Evolutionary conservation across 2,113 vertebrate species (phyloP).

Genomic region (Gambusia holbrooki): DNA sequence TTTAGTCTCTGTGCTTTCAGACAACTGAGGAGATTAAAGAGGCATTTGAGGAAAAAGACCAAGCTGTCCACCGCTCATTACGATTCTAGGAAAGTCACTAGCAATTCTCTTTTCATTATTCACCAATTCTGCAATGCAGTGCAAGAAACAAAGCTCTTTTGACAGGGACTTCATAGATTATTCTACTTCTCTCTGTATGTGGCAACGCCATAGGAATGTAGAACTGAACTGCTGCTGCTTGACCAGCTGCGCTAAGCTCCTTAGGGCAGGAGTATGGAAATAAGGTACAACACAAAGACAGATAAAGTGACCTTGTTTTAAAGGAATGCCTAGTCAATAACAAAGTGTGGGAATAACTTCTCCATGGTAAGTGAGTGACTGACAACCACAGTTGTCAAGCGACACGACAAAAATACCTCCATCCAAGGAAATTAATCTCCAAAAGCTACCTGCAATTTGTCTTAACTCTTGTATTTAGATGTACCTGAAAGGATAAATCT

Average conservation of each 20-base stretch:
- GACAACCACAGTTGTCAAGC: not conserved
- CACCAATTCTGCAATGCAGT: conserved; percentile 26
- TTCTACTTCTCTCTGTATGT: conserved; percentile 12
- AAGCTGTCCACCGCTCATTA: conserved; percentile 56
- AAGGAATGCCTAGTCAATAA: not conserved
- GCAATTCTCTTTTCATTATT: conserved; percentile 35
- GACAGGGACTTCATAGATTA: conserved; percentile 38
- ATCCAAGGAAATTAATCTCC: no score
- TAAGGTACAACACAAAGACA: conserved; percentile 26
- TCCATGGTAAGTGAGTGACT: conserved; percentile 12
- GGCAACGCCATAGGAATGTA: conserved; percentile 4
- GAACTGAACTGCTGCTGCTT: conserved; percentile 34
- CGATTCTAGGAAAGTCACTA: conserved; percentile 50
- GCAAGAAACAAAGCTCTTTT: conserved; percentile 19
- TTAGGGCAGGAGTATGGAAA: conserved; percentile 57
- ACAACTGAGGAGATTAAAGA: conserved; percentile 60
- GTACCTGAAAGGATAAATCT: not conserved
- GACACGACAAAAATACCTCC: not conserved
- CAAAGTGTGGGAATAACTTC: not conserved
- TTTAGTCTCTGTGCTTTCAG: conserved; percentile 41
- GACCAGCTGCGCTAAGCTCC: conserved; percentile 48
- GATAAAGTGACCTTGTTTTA: not conserved
- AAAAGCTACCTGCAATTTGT: no score
- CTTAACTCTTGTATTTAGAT: not conserved
- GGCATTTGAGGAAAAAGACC: conserved; percentile 61